A percentile compares a stretch with the other conserved stretches of the same genome.
Evolutionary conservation across 2,797 vertebrate genomes (phyloP).

Genomic region (Atherinosoma microstoma): DNA sequence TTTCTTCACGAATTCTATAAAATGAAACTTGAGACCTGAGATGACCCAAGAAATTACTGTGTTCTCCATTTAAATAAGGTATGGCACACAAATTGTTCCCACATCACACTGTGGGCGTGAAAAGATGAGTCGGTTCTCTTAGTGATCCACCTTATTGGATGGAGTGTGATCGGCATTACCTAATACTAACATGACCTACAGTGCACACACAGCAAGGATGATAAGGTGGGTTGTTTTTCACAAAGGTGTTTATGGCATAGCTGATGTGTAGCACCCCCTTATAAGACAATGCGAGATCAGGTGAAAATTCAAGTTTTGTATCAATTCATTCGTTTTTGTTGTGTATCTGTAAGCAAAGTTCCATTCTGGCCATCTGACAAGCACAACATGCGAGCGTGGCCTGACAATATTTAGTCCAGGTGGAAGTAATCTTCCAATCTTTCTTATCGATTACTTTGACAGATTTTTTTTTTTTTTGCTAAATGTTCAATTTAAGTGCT

Average conservation of each 20-base stretch:
- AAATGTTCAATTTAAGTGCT: neutral
- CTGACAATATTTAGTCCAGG: neutral
- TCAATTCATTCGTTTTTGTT: neutral
- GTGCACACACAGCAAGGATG: constrained; percentile 29
- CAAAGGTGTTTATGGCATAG: constrained; percentile 23
- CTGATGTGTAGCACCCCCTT: constrained; percentile 1
- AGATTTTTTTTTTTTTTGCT: neutral
- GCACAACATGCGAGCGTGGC: neutral
- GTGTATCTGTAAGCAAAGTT: constrained; percentile 12
- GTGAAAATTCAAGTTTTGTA: neutral
- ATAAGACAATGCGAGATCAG: neutral
- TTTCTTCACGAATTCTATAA: constrained; percentile 20
- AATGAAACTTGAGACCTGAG: neutral
- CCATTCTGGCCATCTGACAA: constrained; percentile 1
- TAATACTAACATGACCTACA: constrained; percentile 54
- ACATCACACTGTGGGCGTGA: constrained; percentile 30
- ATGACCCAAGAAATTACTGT: neutral
- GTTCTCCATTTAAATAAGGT: constrained; percentile 2
- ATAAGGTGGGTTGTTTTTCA: constrained; percentile 37
- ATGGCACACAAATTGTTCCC: neutral
- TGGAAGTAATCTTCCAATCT: constrained; percentile 10
- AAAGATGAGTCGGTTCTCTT: constrained; percentile 48
- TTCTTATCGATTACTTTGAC: neutral
- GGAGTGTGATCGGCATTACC: constrained; percentile 52
- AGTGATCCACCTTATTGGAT: constrained; percentile 39